Evolutionary conservation across 2,888 invertebrate species (phyloP).

Genomic region (Oscheius sp.): DNA sequence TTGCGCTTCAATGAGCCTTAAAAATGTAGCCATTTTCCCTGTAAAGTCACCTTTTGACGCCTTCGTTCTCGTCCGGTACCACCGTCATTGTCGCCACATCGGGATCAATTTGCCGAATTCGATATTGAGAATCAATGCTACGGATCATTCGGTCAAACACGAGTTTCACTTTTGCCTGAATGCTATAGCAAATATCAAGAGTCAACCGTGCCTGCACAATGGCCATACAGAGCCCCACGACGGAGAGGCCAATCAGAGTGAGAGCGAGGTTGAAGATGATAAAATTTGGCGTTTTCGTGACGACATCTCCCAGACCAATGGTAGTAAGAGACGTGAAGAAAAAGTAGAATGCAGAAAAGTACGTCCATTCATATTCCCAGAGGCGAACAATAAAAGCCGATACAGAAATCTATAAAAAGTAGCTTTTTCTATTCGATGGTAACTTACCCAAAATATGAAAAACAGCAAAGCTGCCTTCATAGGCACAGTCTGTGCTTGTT

Average conservation of each 20-base stretch:
- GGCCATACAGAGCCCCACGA: conserved; percentile 61
- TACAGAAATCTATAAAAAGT: conserved; percentile 49
- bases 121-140: conserved; percentile 61
- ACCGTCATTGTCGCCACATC: conserved; percentile 63
- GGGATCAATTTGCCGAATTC: conserved; percentile 59
- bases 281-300: conserved; percentile 63
- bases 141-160: conserved; percentile 61
- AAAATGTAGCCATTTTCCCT: neutral
- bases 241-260: conserved; percentile 59
- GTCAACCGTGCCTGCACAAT: conserved; percentile 52
- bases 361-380: conserved; percentile 66
- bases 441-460: conserved; percentile 59
- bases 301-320: conserved; percentile 64
- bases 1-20: conserved; percentile 54
- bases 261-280: conserved; percentile 62
- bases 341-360: conserved; percentile 65
- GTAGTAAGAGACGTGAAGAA: conserved; percentile 65
- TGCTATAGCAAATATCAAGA: neutral
- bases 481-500: conserved; percentile 62
- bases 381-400: conserved; percentile 45
- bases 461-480: conserved; percentile 61
- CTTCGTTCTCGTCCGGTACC: conserved; percentile 62
- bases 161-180: conserved; percentile 59
- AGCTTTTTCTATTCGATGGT: neutral
- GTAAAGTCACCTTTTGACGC: conserved; percentile 51